These are phyloP conservation scores for Zaprionus gabonicus DNA, from an alignment of 1,140 invertebrate species.

Conservation along the genomic window DNA sequence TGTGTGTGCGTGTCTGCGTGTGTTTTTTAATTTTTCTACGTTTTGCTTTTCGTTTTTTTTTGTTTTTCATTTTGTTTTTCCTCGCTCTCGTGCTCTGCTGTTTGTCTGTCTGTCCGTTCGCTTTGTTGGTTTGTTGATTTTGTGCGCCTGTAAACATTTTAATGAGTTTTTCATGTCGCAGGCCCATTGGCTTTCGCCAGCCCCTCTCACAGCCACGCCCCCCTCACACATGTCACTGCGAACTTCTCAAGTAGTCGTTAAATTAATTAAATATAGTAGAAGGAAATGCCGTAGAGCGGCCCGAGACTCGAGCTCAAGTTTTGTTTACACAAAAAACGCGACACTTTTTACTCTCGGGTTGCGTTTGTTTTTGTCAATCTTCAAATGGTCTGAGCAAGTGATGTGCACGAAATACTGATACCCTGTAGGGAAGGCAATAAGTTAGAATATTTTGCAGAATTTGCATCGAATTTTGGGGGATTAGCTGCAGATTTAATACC, in stretches of 20 bases:
- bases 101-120: conserved; percentile 47
- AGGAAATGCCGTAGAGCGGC: conserved; percentile 44
- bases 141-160: conserved; percentile 83
- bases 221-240: conserved; percentile 56
- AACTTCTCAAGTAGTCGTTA: conserved; percentile 84
- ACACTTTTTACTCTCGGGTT: conserved; percentile 26
- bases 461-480: background rate
- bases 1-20: background rate
- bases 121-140: conserved; percentile 74
- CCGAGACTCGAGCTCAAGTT: conserved; percentile 24
- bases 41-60: conserved; percentile 17
- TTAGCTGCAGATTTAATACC: background rate
- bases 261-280: conserved; percentile 82
- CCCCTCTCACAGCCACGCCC: background rate
- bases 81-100: conserved; percentile 36
- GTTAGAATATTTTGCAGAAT: background rate
- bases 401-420: background rate
- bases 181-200: conserved; percentile 38
- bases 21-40: conserved; percentile 28
- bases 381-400: background rate
- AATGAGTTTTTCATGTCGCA: conserved; percentile 83
- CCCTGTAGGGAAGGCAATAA: background rate
- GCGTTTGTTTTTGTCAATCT: conserved; percentile 23
- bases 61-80: conserved; percentile 39
- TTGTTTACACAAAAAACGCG: conserved; percentile 59